Conservation (phyloP, 2,797 vertebrate genomes). For the Aphelocoma californica region DNA sequence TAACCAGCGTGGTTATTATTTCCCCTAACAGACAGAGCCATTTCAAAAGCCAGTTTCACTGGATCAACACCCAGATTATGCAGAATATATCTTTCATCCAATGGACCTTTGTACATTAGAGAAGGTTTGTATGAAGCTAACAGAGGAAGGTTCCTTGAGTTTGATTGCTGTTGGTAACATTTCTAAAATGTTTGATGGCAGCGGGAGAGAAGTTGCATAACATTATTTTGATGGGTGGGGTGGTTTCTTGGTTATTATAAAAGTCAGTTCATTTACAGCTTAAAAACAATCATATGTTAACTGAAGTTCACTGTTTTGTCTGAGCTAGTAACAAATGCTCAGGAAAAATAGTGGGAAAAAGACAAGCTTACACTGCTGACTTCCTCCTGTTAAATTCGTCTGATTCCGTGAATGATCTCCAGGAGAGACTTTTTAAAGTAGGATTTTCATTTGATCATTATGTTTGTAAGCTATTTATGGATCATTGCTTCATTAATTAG, state of each 20-base stretch:
- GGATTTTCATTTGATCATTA: not conserved
- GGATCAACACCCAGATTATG: conserved; percentile 97
- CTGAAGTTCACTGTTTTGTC: not conserved
- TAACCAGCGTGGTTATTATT: not conserved
- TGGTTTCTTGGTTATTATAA: not conserved
- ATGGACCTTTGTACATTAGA: conserved; percentile 98
- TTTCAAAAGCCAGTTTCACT: conserved; percentile 97
- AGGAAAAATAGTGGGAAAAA: not conserved
- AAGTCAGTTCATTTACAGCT: not conserved
- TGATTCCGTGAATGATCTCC: not conserved
- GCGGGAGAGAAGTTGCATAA: not conserved
- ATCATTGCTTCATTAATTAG: not conserved
- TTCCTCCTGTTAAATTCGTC: not conserved
- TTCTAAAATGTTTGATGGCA: not conserved
- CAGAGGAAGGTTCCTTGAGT: not conserved
- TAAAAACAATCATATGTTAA: not conserved
- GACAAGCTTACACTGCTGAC: not conserved
- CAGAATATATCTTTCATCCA: conserved; percentile 97
- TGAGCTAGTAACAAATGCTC: not conserved
- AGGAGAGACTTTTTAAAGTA: not conserved
- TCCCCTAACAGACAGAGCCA: conserved; percentile 87
- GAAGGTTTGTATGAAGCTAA: conserved; percentile 83
- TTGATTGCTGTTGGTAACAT: not conserved
- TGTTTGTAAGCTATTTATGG: not conserved
- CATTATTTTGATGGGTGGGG: not conserved